Conservation (phyloP, 2,797 vertebrate genomes). For the Myioborus miniatus region DNA sequence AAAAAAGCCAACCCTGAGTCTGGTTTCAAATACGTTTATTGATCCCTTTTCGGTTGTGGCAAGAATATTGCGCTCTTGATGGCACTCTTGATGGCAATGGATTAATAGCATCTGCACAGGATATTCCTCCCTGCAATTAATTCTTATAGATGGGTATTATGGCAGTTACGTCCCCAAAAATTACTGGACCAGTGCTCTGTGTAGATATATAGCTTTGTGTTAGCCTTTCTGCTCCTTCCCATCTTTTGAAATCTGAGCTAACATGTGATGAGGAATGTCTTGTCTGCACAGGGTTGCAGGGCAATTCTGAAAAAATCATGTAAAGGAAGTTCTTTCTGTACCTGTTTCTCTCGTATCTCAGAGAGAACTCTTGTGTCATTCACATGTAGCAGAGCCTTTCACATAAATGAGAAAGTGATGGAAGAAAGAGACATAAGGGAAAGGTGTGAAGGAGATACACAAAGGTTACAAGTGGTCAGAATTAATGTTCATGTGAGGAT, state of each 20-base stretch:
- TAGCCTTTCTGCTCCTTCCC: not conserved
- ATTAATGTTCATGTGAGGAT: not conserved
- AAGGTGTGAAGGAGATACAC: not conserved
- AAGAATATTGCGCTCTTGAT: conserved; percentile 32
- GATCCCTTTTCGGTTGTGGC: not conserved
- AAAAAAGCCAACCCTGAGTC: not conserved
- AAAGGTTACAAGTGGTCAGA: not conserved
- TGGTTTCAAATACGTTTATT: conserved; percentile 66
- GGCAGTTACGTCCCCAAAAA: not conserved
- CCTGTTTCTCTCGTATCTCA: not conserved
- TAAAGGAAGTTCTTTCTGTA: not conserved
- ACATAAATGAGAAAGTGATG: not conserved
- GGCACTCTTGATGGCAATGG: conserved; percentile 16
- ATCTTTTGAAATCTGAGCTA: not conserved
- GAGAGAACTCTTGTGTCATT: not conserved
- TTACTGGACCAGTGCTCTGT: not conserved
- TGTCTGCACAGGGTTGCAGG: not conserved
- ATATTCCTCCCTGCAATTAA: not conserved
- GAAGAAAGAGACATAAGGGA: not conserved
- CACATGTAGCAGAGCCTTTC: not conserved
- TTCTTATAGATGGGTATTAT: not conserved
- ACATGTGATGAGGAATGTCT: not conserved
- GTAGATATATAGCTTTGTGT: not conserved
- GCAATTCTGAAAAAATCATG: not conserved
- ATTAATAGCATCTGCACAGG: conserved; percentile 13